Evolutionary conservation across 2,113 vertebrate genomes (phyloP).

Genomic region (Phyllostomus discolor): DNA sequence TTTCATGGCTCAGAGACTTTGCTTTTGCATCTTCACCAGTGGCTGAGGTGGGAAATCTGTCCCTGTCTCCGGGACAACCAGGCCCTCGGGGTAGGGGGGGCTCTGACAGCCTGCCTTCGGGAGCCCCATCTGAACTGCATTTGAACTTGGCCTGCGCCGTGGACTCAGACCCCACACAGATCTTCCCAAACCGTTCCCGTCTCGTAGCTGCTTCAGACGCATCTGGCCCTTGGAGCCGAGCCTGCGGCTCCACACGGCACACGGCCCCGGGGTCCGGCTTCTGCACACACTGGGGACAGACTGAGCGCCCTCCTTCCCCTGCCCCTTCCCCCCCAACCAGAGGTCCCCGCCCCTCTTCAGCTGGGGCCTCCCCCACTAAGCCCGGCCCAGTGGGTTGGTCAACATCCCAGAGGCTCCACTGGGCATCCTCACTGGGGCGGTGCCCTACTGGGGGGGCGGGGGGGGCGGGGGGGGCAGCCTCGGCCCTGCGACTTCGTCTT

Average conservation of each 20-base stretch:
- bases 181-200: not conserved
- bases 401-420: not conserved
- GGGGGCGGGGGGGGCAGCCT: not conserved
- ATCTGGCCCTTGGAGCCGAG: not conserved
- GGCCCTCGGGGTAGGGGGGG: not conserved
- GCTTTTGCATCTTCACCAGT: not conserved
- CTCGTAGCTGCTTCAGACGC: not conserved
- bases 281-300: not conserved
- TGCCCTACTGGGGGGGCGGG: not conserved
- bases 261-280: not conserved
- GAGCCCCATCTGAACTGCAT: not conserved
- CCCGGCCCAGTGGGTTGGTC: not conserved
- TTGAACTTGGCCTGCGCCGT: not conserved
- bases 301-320: not conserved
- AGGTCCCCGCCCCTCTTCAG: not conserved
- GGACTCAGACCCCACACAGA: not conserved
- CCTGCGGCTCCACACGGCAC: not conserved
- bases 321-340: not conserved
- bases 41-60: not conserved
- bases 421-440: not conserved
- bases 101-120: not conserved
- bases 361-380: not conserved
- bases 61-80: not conserved
- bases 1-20: conserved; percentile 28
- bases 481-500: not conserved